Evolutionary conservation across 2,113 vertebrate species (phyloP), one percentile per base, ranked within the genome.

Genomic region (Poecilia latipinna): DNA sequence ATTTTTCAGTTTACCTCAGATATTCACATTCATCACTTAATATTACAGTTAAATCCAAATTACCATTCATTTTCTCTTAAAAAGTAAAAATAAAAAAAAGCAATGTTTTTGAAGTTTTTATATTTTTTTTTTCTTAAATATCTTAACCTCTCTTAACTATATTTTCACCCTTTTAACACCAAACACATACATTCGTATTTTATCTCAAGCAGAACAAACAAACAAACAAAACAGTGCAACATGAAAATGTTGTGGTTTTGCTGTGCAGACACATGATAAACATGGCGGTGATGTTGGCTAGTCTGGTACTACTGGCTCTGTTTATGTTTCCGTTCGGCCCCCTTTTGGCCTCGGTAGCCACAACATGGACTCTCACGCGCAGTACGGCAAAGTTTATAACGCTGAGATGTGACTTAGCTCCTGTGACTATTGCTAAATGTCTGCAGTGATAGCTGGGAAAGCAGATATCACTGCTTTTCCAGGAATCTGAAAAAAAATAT

Each of bases 221-320:
- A 29, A 29, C 3, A 29, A 29, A 29, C 29, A 29, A 29, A 4
- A 10, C 54, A 32, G 48, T 12, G 24, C 29, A 28, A 26, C 24
- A 42, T 10, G 70, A 29, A 65, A 51, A 22, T 68, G 4, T 61
- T 72, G 6, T 61, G 75, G 26, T 63, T 32, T 71, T 65, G 31
- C 57, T 42, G 65, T 72, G 61, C 12, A 28, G 22, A 35, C 65
- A 61, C 61, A 74, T 54, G 61, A 77, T 65, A 24, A 75, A 75
- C 31, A 80, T 31, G 69, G n/a, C 44, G 64, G 67, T 67, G 1
- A 70, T 74, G 28, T 48, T 64, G 66, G 44, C 26, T 51, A 15
- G 60, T 61, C 83, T 63, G 66, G 57, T 51, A 84, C 17, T 61
- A 42, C 39, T 74, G 83, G 65, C 74, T 75, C 73, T 8, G 71